These are phyloP conservation scores for Saimiri boliviensis DNA, from an alignment of 2,113 vertebrate genomes.

Conservation along the genomic window DNA sequence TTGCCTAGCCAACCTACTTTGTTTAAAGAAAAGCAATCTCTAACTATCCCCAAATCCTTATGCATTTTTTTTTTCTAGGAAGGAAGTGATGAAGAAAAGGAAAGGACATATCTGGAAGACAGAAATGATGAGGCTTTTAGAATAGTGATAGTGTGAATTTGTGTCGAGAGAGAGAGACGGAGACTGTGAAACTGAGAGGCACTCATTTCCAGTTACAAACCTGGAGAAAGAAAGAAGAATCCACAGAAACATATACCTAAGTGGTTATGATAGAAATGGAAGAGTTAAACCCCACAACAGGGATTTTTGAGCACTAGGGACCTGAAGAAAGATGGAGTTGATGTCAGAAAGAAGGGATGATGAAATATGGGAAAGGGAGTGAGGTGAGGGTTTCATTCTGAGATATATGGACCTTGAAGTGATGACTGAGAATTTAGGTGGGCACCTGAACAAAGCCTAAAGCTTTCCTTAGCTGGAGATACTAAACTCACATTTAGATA, in stretches of 20 bases:
- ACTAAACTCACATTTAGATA: neutral
- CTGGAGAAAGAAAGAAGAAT: neutral
- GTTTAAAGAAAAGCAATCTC: neutral
- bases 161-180: neutral
- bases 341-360: neutral
- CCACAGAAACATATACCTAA: neutral
- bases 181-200: neutral
- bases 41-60: neutral
- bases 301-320: neutral
- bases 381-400: neutral
- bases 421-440: neutral
- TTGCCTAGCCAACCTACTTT: neutral
- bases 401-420: neutral
- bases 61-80: slow-evolving; percentile 22
- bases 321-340: neutral
- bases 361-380: no score
- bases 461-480: neutral
- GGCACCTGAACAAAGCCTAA: neutral
- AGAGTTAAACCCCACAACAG: neutral
- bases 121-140: neutral
- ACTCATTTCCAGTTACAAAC: neutral
- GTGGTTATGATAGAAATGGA: neutral
- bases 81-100: neutral
- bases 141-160: neutral
- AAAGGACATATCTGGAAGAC: neutral